Evolutionary conservation across 2,888 invertebrate species (phyloP), one percentile per base, ranked within the genome.

Genomic region (Agriopis leucophaearia): DNA sequence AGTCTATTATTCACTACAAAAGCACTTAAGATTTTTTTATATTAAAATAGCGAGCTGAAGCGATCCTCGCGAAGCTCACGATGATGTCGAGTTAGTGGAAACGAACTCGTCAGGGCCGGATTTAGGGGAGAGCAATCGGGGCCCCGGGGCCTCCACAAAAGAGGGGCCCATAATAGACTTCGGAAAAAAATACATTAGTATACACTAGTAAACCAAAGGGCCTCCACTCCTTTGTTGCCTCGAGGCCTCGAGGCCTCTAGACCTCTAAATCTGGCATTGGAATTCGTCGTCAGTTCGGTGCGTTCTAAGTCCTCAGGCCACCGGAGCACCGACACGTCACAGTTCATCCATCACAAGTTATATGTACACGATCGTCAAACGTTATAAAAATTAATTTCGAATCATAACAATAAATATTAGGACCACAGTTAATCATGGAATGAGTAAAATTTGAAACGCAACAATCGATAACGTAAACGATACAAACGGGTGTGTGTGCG

Each of bases 401-500:
- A 75, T 73, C 78, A 78, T 73, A 78, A 79, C 74, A 78, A 80
- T 78, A 81, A 82, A 81, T 80, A 74, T 76, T 79, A 79, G 77
- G 72, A 81, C 72, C 80, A 81, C 78, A 79, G 78, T 76, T 73
- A 75, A 76, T 64, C 73, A 80, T 76, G 83, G 81, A 83, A 83
- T 83, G 82, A 83, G 81, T 76, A 70, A 75, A n/a, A 52, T 69
- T 75, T 72, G 73, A 74, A 78, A 75, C 74, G 73, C 72, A 74
- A 74, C 52, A 47, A 18, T 42, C 35, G 50, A 50, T 12, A 13
- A 8, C 8, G 47, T 6, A 15, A 47, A 27, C 16, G 9, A 10
- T 10, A 4, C 10, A 10, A 47, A 15, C 27, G 27, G 27, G 27
- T 27, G 27, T 27, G 27, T 27, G 27, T 15, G 40, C 48, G 27